These are phyloP conservation scores for Polyergus mexicanus DNA, from an alignment of 1,140 invertebrate genomes.

Conservation along the genomic window DNA sequence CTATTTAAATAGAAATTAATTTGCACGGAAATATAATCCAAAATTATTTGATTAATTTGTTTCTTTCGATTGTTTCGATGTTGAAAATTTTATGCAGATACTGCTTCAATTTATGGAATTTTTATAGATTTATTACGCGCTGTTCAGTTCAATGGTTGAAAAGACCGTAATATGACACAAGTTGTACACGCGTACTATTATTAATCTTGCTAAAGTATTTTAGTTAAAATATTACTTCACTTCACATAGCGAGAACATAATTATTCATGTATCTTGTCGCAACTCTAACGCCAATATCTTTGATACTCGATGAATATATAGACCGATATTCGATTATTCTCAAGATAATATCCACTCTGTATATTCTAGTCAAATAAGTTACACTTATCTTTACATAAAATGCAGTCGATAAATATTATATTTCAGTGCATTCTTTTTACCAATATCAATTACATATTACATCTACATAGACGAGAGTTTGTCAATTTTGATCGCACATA, in stretches of 20 bases:
- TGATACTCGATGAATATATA: not conserved
- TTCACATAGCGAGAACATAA: not conserved
- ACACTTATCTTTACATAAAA: not conserved
- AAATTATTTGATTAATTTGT: not conserved
- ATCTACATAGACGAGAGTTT: constrained; percentile 17
- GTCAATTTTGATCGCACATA: constrained; percentile 35
- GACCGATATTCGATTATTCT: not conserved
- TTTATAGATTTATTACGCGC: not conserved
- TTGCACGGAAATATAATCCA: not conserved
- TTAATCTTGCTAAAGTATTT: not conserved
- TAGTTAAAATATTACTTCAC: not conserved
- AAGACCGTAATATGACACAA: not conserved
- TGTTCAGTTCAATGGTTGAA: not conserved
- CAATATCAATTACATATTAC: constrained; percentile 42
- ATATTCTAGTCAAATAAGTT: constrained; percentile 25
- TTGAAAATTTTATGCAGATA: not conserved
- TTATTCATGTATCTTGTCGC: constrained; percentile 18
- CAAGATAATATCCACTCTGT: not conserved
- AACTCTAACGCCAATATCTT: not conserved
- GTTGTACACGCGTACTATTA: not conserved
- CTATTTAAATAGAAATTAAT: not conserved
- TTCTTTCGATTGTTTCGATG: not conserved
- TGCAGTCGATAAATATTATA: constrained; percentile 53
- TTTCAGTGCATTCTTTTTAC: constrained; percentile 28
- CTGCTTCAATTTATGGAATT: not conserved